Evolutionary conservation across 2,797 vertebrate species (phyloP).

Genomic region (Leptatherina wallacei): DNA sequence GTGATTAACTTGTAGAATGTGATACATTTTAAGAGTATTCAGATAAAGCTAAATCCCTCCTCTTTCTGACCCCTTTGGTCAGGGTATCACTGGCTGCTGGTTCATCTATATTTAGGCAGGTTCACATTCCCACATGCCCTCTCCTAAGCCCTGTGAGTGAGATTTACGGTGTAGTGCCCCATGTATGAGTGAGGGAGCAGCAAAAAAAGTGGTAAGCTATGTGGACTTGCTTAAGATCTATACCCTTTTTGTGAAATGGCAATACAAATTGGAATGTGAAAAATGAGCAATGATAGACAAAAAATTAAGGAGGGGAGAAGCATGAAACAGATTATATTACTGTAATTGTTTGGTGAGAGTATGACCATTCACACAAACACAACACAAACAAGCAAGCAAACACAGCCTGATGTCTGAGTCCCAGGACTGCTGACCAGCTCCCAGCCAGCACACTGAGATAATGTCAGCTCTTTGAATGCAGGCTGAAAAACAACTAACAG

Average conservation of each 20-base stretch:
- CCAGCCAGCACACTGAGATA: constrained; percentile 38
- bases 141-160: constrained; percentile 74
- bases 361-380: constrained; percentile 1
- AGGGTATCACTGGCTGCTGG: constrained; percentile 78
- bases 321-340: not conserved
- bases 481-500: constrained; percentile 64
- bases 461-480: constrained; percentile 62
- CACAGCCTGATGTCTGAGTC: constrained; percentile 18
- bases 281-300: not conserved
- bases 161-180: constrained; percentile 77
- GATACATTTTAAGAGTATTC: constrained; percentile 59
- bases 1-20: constrained; percentile 38
- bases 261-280: constrained; percentile 12
- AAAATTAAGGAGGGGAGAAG: constrained; percentile 2
- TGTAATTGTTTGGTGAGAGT: constrained; percentile 2
- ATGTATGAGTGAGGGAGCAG: constrained; percentile 54
- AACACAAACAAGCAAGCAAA: constrained; percentile 24
- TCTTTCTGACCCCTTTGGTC: constrained; percentile 72
- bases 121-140: constrained; percentile 82
- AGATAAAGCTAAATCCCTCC: constrained; percentile 66
- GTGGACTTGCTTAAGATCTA: constrained; percentile 33
- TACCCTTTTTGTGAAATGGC: constrained; percentile 10
- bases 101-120: constrained; percentile 82
- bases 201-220: constrained; percentile 21
- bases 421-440: constrained; percentile 54